These are phyloP conservation scores for Octodon degus DNA, from an alignment of 2,113 vertebrate species.

Conservation along the genomic window DNA sequence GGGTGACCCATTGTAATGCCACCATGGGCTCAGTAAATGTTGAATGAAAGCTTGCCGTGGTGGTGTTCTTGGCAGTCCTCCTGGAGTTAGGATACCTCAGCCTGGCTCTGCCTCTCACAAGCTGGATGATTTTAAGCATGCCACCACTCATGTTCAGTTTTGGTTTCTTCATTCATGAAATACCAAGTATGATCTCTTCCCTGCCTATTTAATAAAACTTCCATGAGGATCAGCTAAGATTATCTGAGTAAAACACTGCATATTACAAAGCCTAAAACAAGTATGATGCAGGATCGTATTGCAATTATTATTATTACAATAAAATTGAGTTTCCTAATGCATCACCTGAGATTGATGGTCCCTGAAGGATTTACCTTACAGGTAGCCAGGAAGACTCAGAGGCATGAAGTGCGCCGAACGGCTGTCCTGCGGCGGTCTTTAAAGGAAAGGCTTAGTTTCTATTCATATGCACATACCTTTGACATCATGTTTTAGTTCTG, in stretches of 20 bases:
- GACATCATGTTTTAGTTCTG: conserved; percentile 70
- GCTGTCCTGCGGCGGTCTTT: background rate
- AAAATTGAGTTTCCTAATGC: background rate
- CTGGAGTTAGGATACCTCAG: background rate
- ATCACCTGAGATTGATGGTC: conserved; percentile 5
- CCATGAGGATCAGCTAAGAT: background rate
- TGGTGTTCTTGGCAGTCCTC: background rate
- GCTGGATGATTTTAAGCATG: background rate
- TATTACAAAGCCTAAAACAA: background rate
- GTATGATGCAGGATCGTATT: background rate
- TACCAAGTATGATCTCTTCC: background rate
- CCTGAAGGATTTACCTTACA: background rate
- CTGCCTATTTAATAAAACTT: background rate
- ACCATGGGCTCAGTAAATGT: background rate
- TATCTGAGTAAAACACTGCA: conserved; percentile 46
- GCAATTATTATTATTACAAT: conserved; percentile 51
- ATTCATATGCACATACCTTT: background rate
- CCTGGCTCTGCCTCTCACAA: background rate
- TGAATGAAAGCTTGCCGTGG: background rate
- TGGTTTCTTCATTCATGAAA: conserved; percentile 33
- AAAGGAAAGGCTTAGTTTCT: conserved; percentile 59
- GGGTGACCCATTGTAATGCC: background rate
- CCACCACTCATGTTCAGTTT: background rate
- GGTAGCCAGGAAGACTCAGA: background rate
- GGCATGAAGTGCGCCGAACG: background rate